Evolutionary conservation across 2,113 vertebrate species (phyloP).

Genomic region (Speoplatyrhinus poulsoni): DNA sequence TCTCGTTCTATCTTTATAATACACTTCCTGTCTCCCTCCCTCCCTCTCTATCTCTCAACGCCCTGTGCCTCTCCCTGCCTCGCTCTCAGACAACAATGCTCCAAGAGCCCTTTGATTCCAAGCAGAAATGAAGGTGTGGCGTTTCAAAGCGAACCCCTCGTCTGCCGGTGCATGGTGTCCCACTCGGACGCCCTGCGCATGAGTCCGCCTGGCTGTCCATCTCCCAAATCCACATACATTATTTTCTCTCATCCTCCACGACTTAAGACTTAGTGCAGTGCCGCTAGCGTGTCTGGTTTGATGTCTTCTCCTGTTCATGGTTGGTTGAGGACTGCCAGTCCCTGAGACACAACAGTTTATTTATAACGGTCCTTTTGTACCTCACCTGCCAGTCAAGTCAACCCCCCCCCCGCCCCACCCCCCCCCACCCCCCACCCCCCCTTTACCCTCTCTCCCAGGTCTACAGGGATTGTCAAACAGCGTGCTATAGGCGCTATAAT

Average conservation of each 20-base stretch:
- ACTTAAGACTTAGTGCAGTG: conserved; percentile 56
- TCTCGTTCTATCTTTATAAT: neutral
- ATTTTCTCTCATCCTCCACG: neutral
- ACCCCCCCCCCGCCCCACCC: conserved; percentile 54
- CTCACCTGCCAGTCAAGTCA: conserved; percentile 71
- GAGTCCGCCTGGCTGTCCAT: conserved; percentile 3
- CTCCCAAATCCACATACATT: conserved; percentile 36
- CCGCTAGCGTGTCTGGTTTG: conserved; percentile 59
- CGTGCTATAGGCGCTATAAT: conserved; percentile 68
- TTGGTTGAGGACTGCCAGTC: conserved; percentile 67
- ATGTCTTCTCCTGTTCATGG: conserved; percentile 68
- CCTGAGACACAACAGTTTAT: conserved; percentile 67
- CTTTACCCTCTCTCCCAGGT: conserved; percentile 36
- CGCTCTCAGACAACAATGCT: conserved; percentile 63
- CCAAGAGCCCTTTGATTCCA: conserved; percentile 66
- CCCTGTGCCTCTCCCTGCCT: conserved; percentile 25
- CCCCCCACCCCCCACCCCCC: neutral
- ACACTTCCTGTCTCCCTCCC: conserved; percentile 23
- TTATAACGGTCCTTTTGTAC: conserved; percentile 69
- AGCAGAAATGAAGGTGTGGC: conserved; percentile 72
- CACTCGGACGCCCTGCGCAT: conserved; percentile 47
- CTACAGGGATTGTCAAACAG: conserved; percentile 61
- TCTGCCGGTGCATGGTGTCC: conserved; percentile 70
- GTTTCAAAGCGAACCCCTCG: conserved; percentile 77
- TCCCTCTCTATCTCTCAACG: conserved; percentile 33